Base-by-base conservation (phyloP, 2,888 invertebrate species). In the Lutraria lutraria region DNA sequence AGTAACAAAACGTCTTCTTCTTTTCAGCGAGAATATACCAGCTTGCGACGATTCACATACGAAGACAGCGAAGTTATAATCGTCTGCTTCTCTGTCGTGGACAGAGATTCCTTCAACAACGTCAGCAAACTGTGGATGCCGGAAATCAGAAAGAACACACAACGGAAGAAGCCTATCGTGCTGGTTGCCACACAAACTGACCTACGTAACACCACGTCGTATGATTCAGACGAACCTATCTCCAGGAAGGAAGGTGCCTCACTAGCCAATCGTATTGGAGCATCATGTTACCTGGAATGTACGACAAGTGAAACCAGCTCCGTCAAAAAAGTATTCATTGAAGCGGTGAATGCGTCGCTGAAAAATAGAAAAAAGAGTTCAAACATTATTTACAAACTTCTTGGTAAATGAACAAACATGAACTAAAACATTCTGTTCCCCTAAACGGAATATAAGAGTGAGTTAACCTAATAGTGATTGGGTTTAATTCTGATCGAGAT, bases 101-200 rank as follows among this genome's bases (percentile, higher is more conserved):
- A 95, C 91, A 90, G 94, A 68, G 93, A 94, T 31, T 94, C 95
- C 10, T 94, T 95, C 88, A 90, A 93, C 85, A 94, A 93, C 86
- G 91, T 95, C 56, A 90, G 89, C 83, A 93, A 93, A 82, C 92
- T 92, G 54, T 95, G 95, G 95, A 85, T 94, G 85, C 95, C 95
- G 31, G 95, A 95, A 88, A 94, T 95, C 81, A 93, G 91, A 76
- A 89, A 92, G 4, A 92, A 94, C 89, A 93, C 93, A 76, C 92
- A 93, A 53, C 89, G 94, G 13, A 94, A 93, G 85, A 92, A 93
- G 19, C 94, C 94, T 54, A 89, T 94, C 6, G 88, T 95, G 52
- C 93, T 95, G 0, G 94, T 95, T 25, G 95, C 93, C 16, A 95
- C 94, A 4, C 95, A 95, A 88, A 93, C 93, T 10, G 95, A 95